Base-by-base conservation (phyloP, 2,888 invertebrate genomes). In the Apamea monoglypha region DNA sequence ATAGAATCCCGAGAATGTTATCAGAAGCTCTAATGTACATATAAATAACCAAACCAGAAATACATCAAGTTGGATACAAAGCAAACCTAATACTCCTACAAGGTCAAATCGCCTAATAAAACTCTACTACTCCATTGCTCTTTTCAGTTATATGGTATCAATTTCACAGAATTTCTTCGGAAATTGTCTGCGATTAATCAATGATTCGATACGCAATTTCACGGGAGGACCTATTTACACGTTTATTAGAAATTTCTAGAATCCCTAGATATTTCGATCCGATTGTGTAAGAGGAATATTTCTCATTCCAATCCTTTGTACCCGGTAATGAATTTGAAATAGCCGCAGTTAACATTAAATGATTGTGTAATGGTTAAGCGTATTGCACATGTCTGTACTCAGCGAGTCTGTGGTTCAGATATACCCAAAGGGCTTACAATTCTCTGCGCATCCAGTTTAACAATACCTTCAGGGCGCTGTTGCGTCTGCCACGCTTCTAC, bases 241-340 rank as follows among this genome's bases (percentile, higher is more conserved):
- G 53, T 71, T 78, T 74, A 66, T 82, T 68, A 70, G 70, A 78
- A 56, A 63, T 80, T 63, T 73, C 50, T 70, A 66, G 63, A 78
- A 74, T 61, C 29, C 56, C 32, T 14, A 61, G 63, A 83, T 72
- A 61, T 74, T 71, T 74, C 64, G 40, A 44, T 44, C 14, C 69
- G 47, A 68, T 56, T 85, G 63, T 75, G 18, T 64, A 77, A 72
- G 56, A 73, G 56, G 77, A 56, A 73, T 72, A 87, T 76, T 76
- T 79, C 56, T 76, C 32, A 25, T 75, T 70, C 56, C 29, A 29
- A 69, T 70, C 61, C 56, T n/a, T 69, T 68, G 64, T 69, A 71
- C 32, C 47, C 76, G 59, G 74, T 84, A 82, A 82, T 84, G 78
- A 87, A 87, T 81, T 80, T 76, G 44, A 78, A 78, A 76, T 84